Evolutionary conservation across 2,888 invertebrate species (phyloP), one percentile per base, ranked within the genome.

Genomic region (Charanyca ferruginea): DNA sequence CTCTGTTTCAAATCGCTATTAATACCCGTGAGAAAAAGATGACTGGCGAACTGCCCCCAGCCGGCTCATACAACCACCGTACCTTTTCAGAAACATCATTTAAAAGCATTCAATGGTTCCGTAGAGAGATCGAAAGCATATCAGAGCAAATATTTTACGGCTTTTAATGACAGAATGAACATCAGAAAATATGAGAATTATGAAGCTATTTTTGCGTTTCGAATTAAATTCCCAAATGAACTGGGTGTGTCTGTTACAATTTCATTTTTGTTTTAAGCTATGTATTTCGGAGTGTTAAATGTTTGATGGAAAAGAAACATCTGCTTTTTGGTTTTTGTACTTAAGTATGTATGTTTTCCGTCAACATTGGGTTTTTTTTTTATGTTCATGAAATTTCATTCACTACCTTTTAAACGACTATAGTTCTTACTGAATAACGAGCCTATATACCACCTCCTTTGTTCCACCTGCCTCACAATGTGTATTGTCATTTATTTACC

Each of bases 11-110:
- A 89, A 89, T 88, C 87, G 87, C 83, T 84, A 87, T 88, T 90
- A 89, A 92, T 90, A 88, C 87, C 80, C 91, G 90, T 92, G 91
- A 88, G 91, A 92, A 91, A 89, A 88, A 86, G 87, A 85, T 84
- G 87, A 87, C 84, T 84, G 73, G 81, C 69, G 73, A 74, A 84
- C 76, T 82, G 81, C 66, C 80, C 71, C 44, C 59, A 35, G 48
- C 66, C 73, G 77, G 74, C 73, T 81, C 77, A 80, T 81, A 73
- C 73, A 81, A 73, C 69, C 63, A 42, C 66, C 61, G 79, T 73
- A 74, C 81, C 75, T 84, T 85, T 86, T 81, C 75, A 78, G 73
- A 80, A 73, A 77, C 80, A 75, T 76, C 73, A 81, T 84, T 85
- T 77, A 76, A 83, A 81, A 80, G 60, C 71, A 68, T 73, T 85